Evolutionary conservation across 2,797 vertebrate species (phyloP).

Genomic region (Rallus crepitans): DNA sequence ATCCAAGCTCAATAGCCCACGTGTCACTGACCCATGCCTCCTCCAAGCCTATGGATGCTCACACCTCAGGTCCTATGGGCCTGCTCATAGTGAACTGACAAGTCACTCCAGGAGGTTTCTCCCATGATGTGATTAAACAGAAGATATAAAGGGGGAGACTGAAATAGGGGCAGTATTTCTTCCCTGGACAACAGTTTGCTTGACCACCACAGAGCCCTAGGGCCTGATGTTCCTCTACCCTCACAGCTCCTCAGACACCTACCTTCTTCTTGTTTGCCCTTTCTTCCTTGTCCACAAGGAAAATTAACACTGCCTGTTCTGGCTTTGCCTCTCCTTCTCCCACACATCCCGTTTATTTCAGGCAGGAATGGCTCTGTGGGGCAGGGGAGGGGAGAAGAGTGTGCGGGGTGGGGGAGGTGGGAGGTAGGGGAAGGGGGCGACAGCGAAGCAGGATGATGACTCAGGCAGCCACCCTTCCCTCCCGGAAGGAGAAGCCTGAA

Average conservation of each 20-base stretch:
- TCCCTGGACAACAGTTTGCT: background rate
- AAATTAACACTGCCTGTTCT: rapidly evolving
- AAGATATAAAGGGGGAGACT: background rate
- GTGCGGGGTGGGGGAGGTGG: too few relatives aligned
- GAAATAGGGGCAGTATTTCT: background rate
- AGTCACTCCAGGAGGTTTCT: background rate
- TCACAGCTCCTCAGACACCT: background rate
- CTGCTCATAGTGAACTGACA: background rate
- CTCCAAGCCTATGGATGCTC: background rate
- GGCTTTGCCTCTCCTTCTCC: background rate
- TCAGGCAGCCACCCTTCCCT: rapidly evolving
- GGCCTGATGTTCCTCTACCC: rapidly evolving
- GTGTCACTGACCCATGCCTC: rapidly evolving
- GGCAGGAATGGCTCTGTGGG: background rate
- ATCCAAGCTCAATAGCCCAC: rapidly evolving
- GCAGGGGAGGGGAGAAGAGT: background rate
- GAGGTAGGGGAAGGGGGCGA: too few relatives aligned
- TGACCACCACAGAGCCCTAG: background rate
- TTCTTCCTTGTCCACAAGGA: background rate
- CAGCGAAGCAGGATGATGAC: too few relatives aligned
- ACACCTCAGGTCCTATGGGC: background rate
- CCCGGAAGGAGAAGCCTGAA: rapidly evolving
- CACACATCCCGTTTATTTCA: rapidly evolving
- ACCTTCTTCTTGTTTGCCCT: background rate
- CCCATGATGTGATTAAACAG: background rate